Percentiles rank a stretch among this genome's conserved stretches.
phyloP scores from a whole-genome alignment of 1,140 invertebrate species.

The Eueides isabella region DNA sequence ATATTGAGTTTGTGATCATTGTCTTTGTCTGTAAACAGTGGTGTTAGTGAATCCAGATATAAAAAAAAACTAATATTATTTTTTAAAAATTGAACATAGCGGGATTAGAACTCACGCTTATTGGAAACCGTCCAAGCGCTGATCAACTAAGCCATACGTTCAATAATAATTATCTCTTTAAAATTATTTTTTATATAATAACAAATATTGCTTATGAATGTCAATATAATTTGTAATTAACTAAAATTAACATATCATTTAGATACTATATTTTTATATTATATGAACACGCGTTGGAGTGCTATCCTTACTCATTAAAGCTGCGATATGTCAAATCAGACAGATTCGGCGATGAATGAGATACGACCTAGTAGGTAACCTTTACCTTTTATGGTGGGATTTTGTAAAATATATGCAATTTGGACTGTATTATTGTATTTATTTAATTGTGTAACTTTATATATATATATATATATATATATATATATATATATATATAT shows the following conservation, averaged over 20 bases:
- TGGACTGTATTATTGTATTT: not conserved
- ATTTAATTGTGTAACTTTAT: not conserved
- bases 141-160: too few relatives aligned
- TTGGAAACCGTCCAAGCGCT: too few relatives aligned
- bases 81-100: too few relatives aligned
- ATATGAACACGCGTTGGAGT: not conserved
- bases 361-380: constrained; percentile 14
- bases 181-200: not conserved
- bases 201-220: not conserved
- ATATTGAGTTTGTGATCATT: too few relatives aligned
- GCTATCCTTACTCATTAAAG: constrained; percentile 17
- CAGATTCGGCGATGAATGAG: constrained; percentile 21
- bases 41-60: too few relatives aligned
- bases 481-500: too few relatives aligned
- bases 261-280: not conserved
- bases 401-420: not conserved
- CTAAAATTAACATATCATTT: not conserved
- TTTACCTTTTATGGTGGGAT: constrained; percentile 14
- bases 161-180: too few relatives aligned
- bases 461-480: too few relatives aligned
- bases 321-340: constrained; percentile 19
- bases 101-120: too few relatives aligned
- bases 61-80: too few relatives aligned
- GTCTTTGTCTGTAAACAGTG: too few relatives aligned
- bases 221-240: not conserved